Evolutionary conservation across 2,113 vertebrate species (phyloP), one percentile per base, ranked within the genome.

Genomic region (Burhinus oedicnemus): DNA sequence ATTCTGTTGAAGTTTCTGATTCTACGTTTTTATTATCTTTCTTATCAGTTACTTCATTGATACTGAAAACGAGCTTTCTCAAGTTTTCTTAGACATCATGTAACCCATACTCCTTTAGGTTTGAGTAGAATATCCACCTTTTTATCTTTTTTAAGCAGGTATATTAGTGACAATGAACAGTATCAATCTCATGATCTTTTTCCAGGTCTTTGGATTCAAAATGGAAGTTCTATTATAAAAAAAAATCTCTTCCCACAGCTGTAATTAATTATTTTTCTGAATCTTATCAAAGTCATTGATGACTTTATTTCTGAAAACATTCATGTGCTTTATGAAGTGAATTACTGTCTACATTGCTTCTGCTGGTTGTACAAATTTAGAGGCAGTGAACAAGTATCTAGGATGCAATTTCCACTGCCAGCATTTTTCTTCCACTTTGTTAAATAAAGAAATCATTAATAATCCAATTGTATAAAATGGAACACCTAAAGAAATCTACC

Each of bases 61-160:
- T 65, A 70, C 5, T 45, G 15, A 83, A 60, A 89, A 45, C 2
- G 15, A 3, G 8, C 9, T 36, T 61, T 54, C 8, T 70, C 15
- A 51, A 64, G 19, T 23, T 82, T 69, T 69, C 25, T 40, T n/a
- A 14, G 38, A 12, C 30, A 8, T 40, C 13, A 9, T 30, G 19
- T 38, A 80, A n/a, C 6, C 22, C 1, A n/a, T 74, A 30, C 1
- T 2, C 12, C 15, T n/a, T 71, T 10, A 26, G 8, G 4, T 42
- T 52, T 52, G 7, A 57, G 36, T 57, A 47, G 7, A 66, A 83
- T 51, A 36, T 27, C 2, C 11, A n/a, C 1, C 4, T 44, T 74
- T 62, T 54, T 12, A 47, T 8, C 29, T 38, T 80, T 70, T 87
- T 62, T 17, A 47, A 7, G 10, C 13, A 57, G 16, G 8, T 40